A percentile compares a stretch with the other conserved stretches of the same genome.
Evolutionary conservation across 2,797 vertebrate species (phyloP).

Genomic region (Clangula hyemalis): DNA sequence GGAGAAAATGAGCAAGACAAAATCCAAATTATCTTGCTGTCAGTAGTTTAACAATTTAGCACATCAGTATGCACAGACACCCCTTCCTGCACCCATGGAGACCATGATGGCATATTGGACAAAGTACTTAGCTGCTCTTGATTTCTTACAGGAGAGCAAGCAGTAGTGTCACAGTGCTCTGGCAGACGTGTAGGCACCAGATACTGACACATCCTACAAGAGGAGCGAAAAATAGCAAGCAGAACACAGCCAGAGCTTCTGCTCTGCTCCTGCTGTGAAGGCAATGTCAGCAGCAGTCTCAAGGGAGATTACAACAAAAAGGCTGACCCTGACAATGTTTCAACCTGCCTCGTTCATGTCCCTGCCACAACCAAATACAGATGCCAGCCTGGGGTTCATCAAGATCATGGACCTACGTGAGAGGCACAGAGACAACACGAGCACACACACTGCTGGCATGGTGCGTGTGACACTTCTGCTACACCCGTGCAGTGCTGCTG

Average conservation of each 20-base stretch:
- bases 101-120: background rate
- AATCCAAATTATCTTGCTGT: background rate
- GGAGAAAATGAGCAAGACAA: background rate
- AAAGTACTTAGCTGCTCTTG: background rate
- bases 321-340: background rate
- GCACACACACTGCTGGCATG: background rate
- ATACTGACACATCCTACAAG: background rate
- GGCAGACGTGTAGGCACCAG: background rate
- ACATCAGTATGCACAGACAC: fast-evolving
- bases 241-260: background rate
- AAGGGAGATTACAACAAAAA: background rate
- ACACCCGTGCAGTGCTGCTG: background rate
- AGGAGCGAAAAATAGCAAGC: background rate
- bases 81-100: background rate
- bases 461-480: background rate
- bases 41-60: background rate
- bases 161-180: background rate
- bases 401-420: fast-evolving
- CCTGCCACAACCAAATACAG: background rate
- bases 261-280: background rate
- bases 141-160: background rate
- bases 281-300: background rate
- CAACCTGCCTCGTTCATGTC: background rate
- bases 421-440: background rate
- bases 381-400: background rate